Evolutionary conservation across 2,797 vertebrate genomes (phyloP), one percentile per base, ranked within the genome.

Genomic region (Alca torda): DNA sequence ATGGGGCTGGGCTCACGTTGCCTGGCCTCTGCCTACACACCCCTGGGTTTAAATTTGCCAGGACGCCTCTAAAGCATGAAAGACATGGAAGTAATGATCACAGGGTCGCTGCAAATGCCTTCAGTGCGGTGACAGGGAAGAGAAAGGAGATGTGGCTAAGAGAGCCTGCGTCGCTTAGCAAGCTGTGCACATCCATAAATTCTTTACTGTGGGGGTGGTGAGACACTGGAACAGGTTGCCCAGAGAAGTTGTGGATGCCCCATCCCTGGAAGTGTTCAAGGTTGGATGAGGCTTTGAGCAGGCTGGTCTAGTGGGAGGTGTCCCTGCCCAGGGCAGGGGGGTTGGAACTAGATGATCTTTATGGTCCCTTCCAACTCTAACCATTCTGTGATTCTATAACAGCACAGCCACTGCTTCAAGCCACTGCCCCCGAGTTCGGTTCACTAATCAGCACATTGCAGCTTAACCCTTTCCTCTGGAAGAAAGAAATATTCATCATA

Each of bases 401-500:
- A 39, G 67, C 13, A 3, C 68, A n/a, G 16, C 20, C 48, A 57
- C 53, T 3, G 1, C 64, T 79, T 48, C 4, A 3, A 89, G 65
- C 51, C 46, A 46, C 51, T 3, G 0, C 6, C 1, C 3, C 46
- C 1, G 3, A 56, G 67, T 54, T 77, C 4, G 1, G 13, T 28
- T 63, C 68, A 3, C 54, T 75, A n/a, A 73, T 59, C 61, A 41
- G 56, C 11, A 4, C 14, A 0, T 31, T 39, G 46, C 78, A 75
- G 76, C 73, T 89, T 94, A 86, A 88, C 45, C 21, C 51, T 91
- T 78, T 60, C 65, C 79, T 97, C 69, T 63, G 59, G 73, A 94
- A 91, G 65, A 78, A 85, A 85, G 43, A 59, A 76, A 69, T 84
- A 83, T 30, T 87, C 41, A 14, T 88, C n/a, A 16, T 56, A 25